phyloP scores from a whole-genome alignment of 2,888 invertebrate species.

The Coleophora deauratella region DNA sequence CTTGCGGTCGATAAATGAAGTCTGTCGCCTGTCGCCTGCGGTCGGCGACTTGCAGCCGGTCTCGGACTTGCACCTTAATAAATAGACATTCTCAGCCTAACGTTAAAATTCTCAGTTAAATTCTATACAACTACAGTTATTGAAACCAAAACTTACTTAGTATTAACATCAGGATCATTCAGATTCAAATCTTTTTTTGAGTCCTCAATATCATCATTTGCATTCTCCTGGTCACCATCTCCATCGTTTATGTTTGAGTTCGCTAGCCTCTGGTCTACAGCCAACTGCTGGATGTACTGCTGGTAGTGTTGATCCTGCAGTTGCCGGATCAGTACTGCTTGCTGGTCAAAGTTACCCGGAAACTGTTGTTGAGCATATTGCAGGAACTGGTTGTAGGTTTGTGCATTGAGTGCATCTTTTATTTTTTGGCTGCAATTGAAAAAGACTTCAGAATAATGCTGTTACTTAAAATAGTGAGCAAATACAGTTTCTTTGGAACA shows the following conservation, averaged over 20 bases:
- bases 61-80: no score
- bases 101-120: no score
- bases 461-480: background rate
- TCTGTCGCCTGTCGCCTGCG: no score
- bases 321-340: conserved; percentile 93
- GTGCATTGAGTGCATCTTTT: conserved; percentile 96
- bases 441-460: no score
- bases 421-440: conserved; percentile 80
- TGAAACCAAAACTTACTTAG: conserved; percentile 48
- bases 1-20: no score
- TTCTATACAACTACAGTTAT: no score
- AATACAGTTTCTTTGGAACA: background rate
- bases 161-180: conserved; percentile 46
- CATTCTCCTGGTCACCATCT: conserved; percentile 24
- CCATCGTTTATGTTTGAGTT: conserved; percentile 44
- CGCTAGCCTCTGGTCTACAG: conserved; percentile 60
- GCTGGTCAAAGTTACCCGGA: conserved; percentile 89
- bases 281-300: conserved; percentile 97
- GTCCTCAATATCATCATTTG: conserved; percentile 25
- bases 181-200: conserved; percentile 42
- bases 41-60: no score
- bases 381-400: conserved; percentile 89
- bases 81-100: no score
- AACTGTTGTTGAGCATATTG: conserved; percentile 96
- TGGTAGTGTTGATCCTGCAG: conserved; percentile 99